A percentile compares a stretch with the other conserved stretches of the same genome.
phyloP scores from a whole-genome alignment of 2,113 vertebrate genomes.

The Leucopsar rothschildi region DNA sequence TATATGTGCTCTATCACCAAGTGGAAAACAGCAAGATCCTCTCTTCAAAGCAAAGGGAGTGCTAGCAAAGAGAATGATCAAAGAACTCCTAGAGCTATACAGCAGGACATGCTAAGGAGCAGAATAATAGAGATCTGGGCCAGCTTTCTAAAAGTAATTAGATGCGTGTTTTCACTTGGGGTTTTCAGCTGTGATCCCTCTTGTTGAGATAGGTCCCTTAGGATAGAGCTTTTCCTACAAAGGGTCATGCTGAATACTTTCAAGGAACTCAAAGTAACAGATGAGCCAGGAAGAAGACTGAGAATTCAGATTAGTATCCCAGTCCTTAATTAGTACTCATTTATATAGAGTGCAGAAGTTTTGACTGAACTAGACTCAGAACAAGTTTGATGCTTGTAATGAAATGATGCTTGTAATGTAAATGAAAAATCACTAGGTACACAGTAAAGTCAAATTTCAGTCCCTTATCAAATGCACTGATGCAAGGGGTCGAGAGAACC shows the following conservation, averaged over 20 bases:
- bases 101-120: not conserved
- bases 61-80: not conserved
- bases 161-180: not conserved
- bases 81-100: not conserved
- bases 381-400: not conserved
- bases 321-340: not conserved
- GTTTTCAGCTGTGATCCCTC: not conserved
- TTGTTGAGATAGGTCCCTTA: not conserved
- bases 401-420: too few relatives aligned
- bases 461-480: not conserved
- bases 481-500: not conserved
- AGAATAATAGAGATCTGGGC: not conserved
- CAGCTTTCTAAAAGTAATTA: slow-evolving; percentile 1
- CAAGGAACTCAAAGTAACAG: not conserved
- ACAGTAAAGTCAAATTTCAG: not conserved
- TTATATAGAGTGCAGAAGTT: not conserved
- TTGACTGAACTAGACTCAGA: not conserved
- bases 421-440: not conserved
- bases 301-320: not conserved
- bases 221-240: not conserved
- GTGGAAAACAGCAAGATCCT: not conserved
- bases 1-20: not conserved
- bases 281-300: not conserved
- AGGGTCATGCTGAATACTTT: not conserved
- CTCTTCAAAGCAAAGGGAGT: not conserved